Evolutionary conservation across 2,113 vertebrate genomes (phyloP), one percentile per base, ranked within the genome.

Genomic region (Cyanoderma ruficeps): DNA sequence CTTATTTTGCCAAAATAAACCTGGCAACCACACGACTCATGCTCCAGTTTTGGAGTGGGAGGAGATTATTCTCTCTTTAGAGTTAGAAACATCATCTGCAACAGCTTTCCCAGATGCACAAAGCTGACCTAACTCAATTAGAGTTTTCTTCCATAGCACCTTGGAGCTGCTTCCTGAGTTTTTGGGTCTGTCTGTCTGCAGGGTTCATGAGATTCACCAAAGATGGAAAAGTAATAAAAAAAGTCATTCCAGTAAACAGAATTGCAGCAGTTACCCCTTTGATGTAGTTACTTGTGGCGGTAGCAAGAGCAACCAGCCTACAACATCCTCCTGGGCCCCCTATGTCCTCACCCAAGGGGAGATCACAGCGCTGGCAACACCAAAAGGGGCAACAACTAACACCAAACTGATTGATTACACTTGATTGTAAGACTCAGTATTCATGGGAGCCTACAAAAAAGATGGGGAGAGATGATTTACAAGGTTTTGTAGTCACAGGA

Each of bases 1-100:
- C 64, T 69, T 4, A 64, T 92, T 92, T 72, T 89, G 89, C 68
- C 86, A 94, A 94, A 89, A 67, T 33, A 94, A 93, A 81, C 47
- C 71, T 81, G 64, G 80, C 60, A 92, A 81, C 33, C 19, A 52
- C 44, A 55, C 10, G 1, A 60, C 56, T 86, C 24, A 13, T 10
- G 46, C 68, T 83, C 55, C 82, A 77, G 67, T 69, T 94, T 63
- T 83, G 55, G 50, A 91, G 63, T 7, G 0, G 71, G 24, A 94
- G 44, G 28, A 91, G 63, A 69, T 80, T 3, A 7, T 80, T 85
- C 35, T 72, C 50, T 64, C 57, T 68, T 61, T 76, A 57, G 30
- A 57, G 47, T n/a, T 68, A 52, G 68, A 63, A 94, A 61, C 15
- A 11, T 72, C 42, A 91, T 42, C 70, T 41, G 42, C 78, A 46